Base-by-base conservation (phyloP, 1,140 invertebrate species). In the Episyrphus balteatus region DNA sequence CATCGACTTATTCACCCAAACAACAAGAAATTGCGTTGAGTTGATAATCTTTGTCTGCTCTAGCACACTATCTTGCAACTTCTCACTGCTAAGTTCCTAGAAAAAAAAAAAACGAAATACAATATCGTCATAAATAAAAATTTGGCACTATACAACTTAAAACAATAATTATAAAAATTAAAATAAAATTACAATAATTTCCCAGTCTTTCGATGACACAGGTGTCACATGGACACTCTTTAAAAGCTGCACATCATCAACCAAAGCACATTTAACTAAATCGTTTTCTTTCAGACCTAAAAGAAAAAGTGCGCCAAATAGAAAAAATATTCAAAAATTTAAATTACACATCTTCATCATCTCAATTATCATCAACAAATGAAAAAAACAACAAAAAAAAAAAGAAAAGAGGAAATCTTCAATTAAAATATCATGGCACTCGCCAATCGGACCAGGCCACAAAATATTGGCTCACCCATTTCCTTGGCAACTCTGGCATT, bases 1-100 rank as follows among this genome's bases (percentile, higher is more conserved):
- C 49, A 74, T 62, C 33, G 67, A 70, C 52, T 67, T 70, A 51
- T 70, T 72, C 42, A 74, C 62, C 73, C 73, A 75, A 50, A 75
- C 69, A 7, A 73, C 53, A 15, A 75, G 47, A 41, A 71, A 70
- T 55, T 75, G 71, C 12, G 65, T 55, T 5, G 58, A 56, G 48
- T 70, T 66, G 1, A 75, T 61, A 50, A 75, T 66, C 32, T 67
- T 61, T 6, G 73, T 70, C 57, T 74, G 73, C 46, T 73, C 68
- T 30, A 75, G 54, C 18, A 75, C 56, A 41, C 68, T 71, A 7
- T 58, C 58, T 47, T 73, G 71, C 21, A 75, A 70, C 48, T 67
- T 68, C 48, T 72, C 66, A 10, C 67, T 62, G 40, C 72, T 68
- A 6, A 72, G 50, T 49, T 74, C 73, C 73, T 75, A 47, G 17